These are phyloP conservation scores for Spermophilus dauricus DNA, from an alignment of 2,113 vertebrate species.

Conservation along the genomic window DNA sequence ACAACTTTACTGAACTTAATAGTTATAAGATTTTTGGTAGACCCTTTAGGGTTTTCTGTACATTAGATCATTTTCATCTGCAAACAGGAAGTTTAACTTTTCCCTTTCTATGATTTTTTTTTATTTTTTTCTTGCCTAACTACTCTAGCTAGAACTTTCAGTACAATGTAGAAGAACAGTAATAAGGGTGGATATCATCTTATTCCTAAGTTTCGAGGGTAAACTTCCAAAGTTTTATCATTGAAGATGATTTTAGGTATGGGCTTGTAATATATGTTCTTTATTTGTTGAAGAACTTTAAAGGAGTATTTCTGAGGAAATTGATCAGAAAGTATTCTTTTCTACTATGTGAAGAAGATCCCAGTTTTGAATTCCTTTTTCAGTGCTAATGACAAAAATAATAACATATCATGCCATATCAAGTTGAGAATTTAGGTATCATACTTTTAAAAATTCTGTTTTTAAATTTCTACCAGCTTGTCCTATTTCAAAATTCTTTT, in stretches of 20 bases:
- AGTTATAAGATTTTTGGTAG: neutral
- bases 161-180: neutral
- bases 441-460: neutral
- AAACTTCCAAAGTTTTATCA: neutral
- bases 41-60: neutral
- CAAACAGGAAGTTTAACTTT: neutral
- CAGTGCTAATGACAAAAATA: neutral
- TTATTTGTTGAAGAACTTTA: slow-evolving; percentile 11
- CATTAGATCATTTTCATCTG: neutral
- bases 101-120: neutral
- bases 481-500: neutral
- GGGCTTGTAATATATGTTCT: neutral
- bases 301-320: slow-evolving; percentile 20
- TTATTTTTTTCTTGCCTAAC: neutral
- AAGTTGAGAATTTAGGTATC: neutral
- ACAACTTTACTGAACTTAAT: neutral
- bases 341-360: neutral
- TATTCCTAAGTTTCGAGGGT: neutral
- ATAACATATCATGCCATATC: neutral
- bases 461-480: neutral
- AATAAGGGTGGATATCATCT: too few relatives aligned
- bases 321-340: neutral
- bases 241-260: neutral
- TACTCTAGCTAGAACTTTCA: neutral
- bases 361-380: neutral